Percentiles rank a stretch among this genome's conserved stretches.
phyloP scores from a whole-genome alignment of 1,140 invertebrate genomes.

The Eufriesea mexicana region DNA sequence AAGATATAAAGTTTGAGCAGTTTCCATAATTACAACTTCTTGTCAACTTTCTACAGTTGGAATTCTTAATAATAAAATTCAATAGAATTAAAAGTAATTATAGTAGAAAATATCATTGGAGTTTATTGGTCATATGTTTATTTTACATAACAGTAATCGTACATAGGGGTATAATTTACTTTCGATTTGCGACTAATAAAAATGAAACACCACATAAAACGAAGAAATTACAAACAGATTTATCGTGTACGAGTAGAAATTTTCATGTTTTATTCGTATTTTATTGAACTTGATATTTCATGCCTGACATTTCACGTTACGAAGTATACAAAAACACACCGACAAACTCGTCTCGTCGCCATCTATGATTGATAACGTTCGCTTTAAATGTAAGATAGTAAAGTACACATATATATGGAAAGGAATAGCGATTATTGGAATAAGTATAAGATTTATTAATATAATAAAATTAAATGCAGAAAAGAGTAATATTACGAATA shows the following conservation, averaged over 20 bases:
- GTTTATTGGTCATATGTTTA: background rate
- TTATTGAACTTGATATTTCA: background rate
- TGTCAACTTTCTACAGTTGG: background rate
- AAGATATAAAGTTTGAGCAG: constrained; percentile 49
- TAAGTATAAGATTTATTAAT: constrained; percentile 1
- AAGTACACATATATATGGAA: background rate
- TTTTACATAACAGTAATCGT: background rate
- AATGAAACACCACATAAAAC: background rate
- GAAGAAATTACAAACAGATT: background rate
- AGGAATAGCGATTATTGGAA: background rate
- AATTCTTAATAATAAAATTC: background rate
- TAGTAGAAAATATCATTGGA: background rate
- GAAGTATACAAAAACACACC: background rate
- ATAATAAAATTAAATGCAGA: background rate
- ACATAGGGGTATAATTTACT: background rate
- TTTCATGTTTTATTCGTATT: background rate
- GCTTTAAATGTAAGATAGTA: background rate
- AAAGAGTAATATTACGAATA: background rate
- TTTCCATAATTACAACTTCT: constrained; percentile 51
- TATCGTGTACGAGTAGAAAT: background rate
- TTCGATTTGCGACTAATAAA: background rate
- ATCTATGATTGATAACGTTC: background rate
- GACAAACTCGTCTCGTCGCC: background rate
- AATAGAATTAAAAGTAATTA: background rate
- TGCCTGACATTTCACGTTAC: background rate